A percentile compares a stretch with the other conserved stretches of the same genome.
These are phyloP conservation scores for Otocyon megalotis DNA, from an alignment of 2,113 vertebrate species.

Conservation along the genomic window DNA sequence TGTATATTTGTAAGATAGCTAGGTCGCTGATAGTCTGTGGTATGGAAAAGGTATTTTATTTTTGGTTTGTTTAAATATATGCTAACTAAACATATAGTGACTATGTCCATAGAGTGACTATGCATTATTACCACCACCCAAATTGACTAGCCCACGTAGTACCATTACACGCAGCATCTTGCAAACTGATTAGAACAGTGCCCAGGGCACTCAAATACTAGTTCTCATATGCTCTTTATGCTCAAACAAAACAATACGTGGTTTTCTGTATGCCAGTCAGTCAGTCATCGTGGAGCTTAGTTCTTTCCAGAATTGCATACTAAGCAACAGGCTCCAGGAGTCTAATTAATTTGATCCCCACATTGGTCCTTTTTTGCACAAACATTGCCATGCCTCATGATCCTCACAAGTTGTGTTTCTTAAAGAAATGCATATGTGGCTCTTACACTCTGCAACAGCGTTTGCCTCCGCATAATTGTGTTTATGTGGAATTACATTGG, in stretches of 20 bases:
- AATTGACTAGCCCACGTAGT: neutral
- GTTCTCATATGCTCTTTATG: neutral
- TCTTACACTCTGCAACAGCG: neutral
- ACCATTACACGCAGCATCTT: neutral
- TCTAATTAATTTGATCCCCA: constrained; percentile 41
- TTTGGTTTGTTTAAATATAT: neutral
- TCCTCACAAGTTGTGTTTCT: constrained; percentile 24
- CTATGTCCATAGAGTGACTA: neutral
- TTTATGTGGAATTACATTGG: constrained; percentile 37
- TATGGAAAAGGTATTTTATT: neutral
- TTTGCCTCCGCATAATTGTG: constrained; percentile 48
- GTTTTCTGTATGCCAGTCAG: neutral
- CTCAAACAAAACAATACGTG: neutral
- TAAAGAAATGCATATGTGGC: neutral
- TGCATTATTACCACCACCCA: neutral
- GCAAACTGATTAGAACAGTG: neutral
- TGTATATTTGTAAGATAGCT: neutral
- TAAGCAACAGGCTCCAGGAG: neutral
- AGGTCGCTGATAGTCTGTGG: neutral
- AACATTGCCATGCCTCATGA: constrained; percentile 51
- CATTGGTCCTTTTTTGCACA: constrained; percentile 32
- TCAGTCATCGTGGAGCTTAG: neutral
- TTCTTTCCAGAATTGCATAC: neutral
- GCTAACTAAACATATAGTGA: neutral
- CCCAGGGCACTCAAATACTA: neutral